phyloP scores from a whole-genome alignment of 2,797 vertebrate species.

The Dallia pectoralis region DNA sequence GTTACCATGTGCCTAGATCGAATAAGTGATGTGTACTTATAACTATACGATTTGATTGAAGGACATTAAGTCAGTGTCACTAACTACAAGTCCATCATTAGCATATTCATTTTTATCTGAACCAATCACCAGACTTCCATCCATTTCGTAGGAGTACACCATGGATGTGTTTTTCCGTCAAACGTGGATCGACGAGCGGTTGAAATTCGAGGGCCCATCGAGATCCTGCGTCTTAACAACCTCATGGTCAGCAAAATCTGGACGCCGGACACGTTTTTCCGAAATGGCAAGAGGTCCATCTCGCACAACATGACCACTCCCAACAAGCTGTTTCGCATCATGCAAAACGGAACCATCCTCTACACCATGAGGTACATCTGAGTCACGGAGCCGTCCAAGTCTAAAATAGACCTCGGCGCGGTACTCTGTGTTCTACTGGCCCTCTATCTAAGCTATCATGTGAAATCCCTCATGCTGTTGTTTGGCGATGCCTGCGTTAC shows the following conservation, averaged over 20 bases:
- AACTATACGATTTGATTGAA: neutral
- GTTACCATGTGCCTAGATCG: neutral
- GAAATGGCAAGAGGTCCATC: conserved; percentile 84
- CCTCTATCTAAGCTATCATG: neutral
- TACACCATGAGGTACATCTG: conserved; percentile 79
- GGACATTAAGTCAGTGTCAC: neutral
- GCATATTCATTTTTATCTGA: neutral
- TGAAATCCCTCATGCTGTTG: neutral
- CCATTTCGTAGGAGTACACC: conserved; percentile 76
- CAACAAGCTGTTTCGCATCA: conserved; percentile 87
- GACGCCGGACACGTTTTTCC: conserved; percentile 85
- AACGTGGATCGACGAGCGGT: conserved; percentile 79
- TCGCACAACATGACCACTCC: conserved; percentile 87
- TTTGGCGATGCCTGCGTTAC: neutral
- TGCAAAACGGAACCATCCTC: conserved; percentile 86
- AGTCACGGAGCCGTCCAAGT: neutral
- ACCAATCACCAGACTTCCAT: neutral
- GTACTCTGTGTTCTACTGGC: conserved; percentile 24
- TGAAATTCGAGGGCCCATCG: conserved; percentile 82
- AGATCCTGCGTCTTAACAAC: conserved; percentile 84
- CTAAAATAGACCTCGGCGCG: neutral
- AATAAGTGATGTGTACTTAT: neutral
- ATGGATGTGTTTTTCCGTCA: conserved; percentile 86
- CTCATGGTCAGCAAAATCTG: conserved; percentile 87
- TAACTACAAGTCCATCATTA: neutral